Base-by-base conservation (phyloP, 2,888 invertebrate species). In the Galeopsomyia nigrocyanea region DNA sequence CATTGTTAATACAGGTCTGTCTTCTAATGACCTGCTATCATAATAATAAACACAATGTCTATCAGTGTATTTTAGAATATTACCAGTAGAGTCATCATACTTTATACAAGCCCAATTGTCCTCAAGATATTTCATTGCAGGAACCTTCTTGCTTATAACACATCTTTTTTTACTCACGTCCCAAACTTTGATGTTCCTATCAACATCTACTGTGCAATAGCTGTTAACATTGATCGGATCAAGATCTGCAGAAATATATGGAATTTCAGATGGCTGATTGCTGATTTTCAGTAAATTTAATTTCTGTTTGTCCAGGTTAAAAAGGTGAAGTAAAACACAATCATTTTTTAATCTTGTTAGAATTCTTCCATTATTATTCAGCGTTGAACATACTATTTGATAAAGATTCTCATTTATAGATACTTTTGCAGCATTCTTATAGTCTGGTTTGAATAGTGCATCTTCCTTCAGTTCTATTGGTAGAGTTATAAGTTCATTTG, bases 91-190 rank as follows among this genome's bases (percentile, higher is more conserved):
- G 19, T 75, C 53, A 7, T 82, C 78, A 75, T 80, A 84, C 68
- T 77, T 82, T 46, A 86, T 51, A 68, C 75, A 81, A 16, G 80
- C 79, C 86, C 86, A 86, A 76, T 77, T 78, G 75, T 86, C 82
- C 22, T 77, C 75, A 13, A 80, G 64, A 39, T 26, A 39, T 64
- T 76, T 79, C 22, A 49, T 65, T 58, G 75, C 64, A 47, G 73
- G 22, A 64, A 83, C 26, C n/a, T 63, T 75, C 50, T 68, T 71
- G 65, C 75, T 64, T n/a, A 53, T 53, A 39, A 71, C 22, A 46
- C 7, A 13, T 55, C 60, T 68, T 49, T 49, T 26, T 66, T 64
- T 68, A 2, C 3, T 67, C 16, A 81, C 46, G 71, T 85, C 84
- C 82, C 83, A 82, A 64, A 85, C 63, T 19, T 71, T 74, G 19